A percentile compares a stretch with the other conserved stretches of the same genome.
These are phyloP conservation scores for Litoditis marina DNA, from an alignment of 2,888 invertebrate genomes.

Conservation along the genomic window DNA sequence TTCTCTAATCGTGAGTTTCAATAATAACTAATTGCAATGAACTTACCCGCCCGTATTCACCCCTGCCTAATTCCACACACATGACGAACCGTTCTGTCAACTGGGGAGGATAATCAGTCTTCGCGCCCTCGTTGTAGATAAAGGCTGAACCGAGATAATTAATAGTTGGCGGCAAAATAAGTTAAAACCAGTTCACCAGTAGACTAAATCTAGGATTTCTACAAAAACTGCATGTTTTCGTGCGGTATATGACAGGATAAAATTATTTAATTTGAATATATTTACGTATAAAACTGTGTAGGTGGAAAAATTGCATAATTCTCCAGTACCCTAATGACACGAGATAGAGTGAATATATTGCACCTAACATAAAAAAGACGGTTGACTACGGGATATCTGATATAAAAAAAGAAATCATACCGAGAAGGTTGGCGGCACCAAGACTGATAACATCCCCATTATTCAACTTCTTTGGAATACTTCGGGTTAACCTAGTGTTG, in stretches of 20 bases:
- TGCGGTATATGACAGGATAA: no score
- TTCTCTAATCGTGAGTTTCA: background rate
- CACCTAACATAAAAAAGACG: no score
- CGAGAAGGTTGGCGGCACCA: constrained; percentile 17
- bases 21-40: background rate
- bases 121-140: constrained; percentile 28
- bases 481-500: constrained; percentile 28
- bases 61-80: constrained; percentile 35
- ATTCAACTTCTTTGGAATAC: constrained; percentile 23
- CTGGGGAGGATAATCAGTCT: constrained; percentile 24
- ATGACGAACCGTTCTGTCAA: constrained; percentile 31
- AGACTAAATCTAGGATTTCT: constrained; percentile 10
- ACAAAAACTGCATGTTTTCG: no score
- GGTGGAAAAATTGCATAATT: no score
- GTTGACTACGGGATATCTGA: no score
- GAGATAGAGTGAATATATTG: no score
- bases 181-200: no score
- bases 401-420: no score
- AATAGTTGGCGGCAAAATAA: no score
- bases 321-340: background rate
- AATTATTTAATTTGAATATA: no score
- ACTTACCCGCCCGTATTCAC: constrained; percentile 40
- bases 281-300: no score
- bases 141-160: no score
- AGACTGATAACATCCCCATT: constrained; percentile 37